These are phyloP conservation scores for Drosophila parabipectinata DNA, from an alignment of 1,140 invertebrate species.

Conservation along the genomic window DNA sequence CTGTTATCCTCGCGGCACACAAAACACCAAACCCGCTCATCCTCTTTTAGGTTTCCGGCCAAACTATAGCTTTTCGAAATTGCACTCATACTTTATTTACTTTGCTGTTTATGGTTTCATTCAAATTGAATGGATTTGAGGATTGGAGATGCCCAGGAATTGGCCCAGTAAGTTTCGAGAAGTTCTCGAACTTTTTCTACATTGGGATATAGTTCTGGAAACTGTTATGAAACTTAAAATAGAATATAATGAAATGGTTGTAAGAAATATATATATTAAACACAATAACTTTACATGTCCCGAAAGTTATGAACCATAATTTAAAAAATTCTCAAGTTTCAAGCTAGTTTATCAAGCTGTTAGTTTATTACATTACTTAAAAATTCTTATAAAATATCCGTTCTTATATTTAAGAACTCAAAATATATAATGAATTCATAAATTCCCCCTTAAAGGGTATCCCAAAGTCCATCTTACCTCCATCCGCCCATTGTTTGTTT, in stretches of 20 bases:
- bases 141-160: not conserved
- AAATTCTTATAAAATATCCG: no score
- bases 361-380: no score
- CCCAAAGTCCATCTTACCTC: not conserved
- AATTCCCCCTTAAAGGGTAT: slow-evolving; percentile 1
- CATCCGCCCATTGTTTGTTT: slow-evolving; percentile 20
- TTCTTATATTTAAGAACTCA: no score
- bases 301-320: no score
- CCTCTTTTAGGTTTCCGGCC: not conserved
- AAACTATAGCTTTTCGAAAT: not conserved
- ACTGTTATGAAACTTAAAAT: not conserved
- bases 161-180: not conserved
- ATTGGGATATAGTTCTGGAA: not conserved
- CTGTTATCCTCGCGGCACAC: not conserved
- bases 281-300: no score
- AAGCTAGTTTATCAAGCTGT: no score
- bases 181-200: not conserved
- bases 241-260: no score
- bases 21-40: not conserved
- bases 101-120: slow-evolving; percentile 2
- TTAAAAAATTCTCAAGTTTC: no score
- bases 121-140: slow-evolving; percentile 2
- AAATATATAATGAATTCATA: no score
- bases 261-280: no score
- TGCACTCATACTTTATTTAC: slow-evolving; percentile 4